A percentile compares a stretch with the other conserved stretches of the same genome.
phyloP scores from a whole-genome alignment of 2,113 vertebrate genomes.

The Hippocampus abdominalis region DNA sequence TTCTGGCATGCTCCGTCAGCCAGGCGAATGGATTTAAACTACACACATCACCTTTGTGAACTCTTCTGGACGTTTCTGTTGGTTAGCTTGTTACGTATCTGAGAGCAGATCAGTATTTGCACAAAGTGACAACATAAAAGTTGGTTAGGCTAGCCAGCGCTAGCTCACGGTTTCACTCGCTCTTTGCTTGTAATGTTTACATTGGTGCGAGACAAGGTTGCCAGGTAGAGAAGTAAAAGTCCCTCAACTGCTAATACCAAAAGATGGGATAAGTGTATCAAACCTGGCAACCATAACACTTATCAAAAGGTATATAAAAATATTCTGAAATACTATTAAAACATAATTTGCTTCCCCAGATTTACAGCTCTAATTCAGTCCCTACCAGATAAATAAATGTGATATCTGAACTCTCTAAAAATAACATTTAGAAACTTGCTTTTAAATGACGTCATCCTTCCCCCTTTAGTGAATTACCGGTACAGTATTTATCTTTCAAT shows the following conservation, averaged over 20 bases:
- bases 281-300: constrained; percentile 14
- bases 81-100: neutral
- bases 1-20: neutral
- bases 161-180: constrained; percentile 11
- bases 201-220: constrained; percentile 35
- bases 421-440: neutral
- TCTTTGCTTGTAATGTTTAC: constrained; percentile 31
- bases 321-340: too few species aligned
- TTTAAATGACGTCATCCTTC: neutral
- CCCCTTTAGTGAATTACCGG: neutral
- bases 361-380: neutral
- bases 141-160: constrained; percentile 14
- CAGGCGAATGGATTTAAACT: constrained; percentile 6
- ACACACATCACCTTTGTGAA: neutral
- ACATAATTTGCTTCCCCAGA: neutral
- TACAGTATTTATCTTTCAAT: neutral
- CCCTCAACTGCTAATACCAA: constrained; percentile 16
- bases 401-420: too few species aligned
- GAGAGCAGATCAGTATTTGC: neutral
- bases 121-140: constrained; percentile 27
- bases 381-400: too few species aligned
- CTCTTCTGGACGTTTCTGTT: neutral
- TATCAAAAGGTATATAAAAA: too few species aligned
- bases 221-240: constrained; percentile 27
- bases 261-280: neutral